These are phyloP conservation scores for Poecilia picta DNA, from an alignment of 2,797 vertebrate species.

Conservation along the genomic window DNA sequence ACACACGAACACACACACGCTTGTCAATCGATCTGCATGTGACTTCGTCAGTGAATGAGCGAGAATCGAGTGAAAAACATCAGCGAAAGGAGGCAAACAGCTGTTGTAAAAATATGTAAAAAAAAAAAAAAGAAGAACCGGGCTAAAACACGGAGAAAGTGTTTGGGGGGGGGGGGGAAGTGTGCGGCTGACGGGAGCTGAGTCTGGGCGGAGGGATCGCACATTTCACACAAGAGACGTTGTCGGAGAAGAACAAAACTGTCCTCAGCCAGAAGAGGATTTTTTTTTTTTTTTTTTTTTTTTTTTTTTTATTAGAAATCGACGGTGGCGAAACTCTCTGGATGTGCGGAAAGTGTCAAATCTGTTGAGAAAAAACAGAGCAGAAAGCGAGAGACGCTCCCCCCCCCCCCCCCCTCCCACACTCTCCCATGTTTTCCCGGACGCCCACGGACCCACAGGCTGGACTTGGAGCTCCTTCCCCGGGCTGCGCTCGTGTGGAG, in stretches of 20 bases:
- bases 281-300: too few relatives aligned
- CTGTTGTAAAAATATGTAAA: slow-evolving; percentile 71
- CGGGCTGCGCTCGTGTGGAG: slow-evolving; percentile 79
- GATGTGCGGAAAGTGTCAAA: slow-evolving; percentile 68
- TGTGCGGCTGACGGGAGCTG: slow-evolving; percentile 68
- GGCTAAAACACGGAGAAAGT: slow-evolving; percentile 78
- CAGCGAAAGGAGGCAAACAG: slow-evolving; percentile 72
- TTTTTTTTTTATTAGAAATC: slow-evolving; percentile 60
- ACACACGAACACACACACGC: slow-evolving; percentile 63
- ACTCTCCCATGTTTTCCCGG: slow-evolving; percentile 66
- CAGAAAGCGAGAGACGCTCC: slow-evolving; percentile 53
- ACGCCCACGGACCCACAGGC: slow-evolving; percentile 81
- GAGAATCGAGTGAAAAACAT: slow-evolving; percentile 80
- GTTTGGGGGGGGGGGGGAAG: slow-evolving; percentile 65
- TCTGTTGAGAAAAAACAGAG: slow-evolving; percentile 57
- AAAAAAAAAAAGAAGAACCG: slow-evolving; percentile 41
- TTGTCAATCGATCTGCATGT: slow-evolving; percentile 82
- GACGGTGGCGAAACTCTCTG: slow-evolving; percentile 60
- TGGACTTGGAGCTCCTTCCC: slow-evolving; percentile 82
- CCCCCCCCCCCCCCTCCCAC: too few relatives aligned
- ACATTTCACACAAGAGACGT: slow-evolving; percentile 63
- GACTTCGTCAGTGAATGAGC: slow-evolving; percentile 81
- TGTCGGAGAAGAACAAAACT: slow-evolving; percentile 69
- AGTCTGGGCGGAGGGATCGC: slow-evolving; percentile 81
- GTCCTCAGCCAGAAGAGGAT: slow-evolving; percentile 75